Conservation (phyloP, 1,140 invertebrate species). For the Sminthurinus signatus region DNA sequence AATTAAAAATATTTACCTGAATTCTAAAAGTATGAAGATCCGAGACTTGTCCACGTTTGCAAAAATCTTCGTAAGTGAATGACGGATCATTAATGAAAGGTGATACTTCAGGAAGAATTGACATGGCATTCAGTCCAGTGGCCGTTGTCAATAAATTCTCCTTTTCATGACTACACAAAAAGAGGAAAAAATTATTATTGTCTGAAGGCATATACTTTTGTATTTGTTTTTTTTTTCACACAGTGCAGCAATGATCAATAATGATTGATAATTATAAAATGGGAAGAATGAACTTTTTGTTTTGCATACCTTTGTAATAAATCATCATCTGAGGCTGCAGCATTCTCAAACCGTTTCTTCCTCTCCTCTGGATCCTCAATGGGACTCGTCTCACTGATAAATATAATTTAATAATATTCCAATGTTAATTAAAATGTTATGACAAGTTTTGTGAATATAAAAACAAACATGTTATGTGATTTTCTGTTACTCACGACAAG, state of each 20-base stretch:
- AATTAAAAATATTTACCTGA: conserved; percentile 46
- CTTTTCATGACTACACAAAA: conserved; percentile 32
- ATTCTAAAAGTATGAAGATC: conserved; percentile 74
- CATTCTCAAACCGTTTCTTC: conserved; percentile 39
- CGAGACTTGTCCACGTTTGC: conserved; percentile 58
- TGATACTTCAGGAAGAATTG: conserved; percentile 57
- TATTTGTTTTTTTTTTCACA: too few species aligned
- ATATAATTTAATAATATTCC: too few species aligned
- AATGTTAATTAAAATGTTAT: too few species aligned
- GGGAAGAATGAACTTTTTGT: too few species aligned
- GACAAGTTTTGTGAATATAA: too few species aligned
- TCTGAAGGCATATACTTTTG: too few species aligned
- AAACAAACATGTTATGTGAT: too few species aligned
- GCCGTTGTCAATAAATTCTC: conserved; percentile 25
- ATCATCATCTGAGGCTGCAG: conserved; percentile 36
- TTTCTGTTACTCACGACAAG: too few species aligned
- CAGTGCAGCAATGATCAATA: too few species aligned
- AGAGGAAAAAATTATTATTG: too few species aligned
- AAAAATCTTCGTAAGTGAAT: conserved; percentile 78
- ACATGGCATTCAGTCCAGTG: conserved; percentile 14
- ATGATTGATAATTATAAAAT: too few species aligned
- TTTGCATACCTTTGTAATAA: too few species aligned
- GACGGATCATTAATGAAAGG: conserved; percentile 68
- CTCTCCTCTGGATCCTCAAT: conserved; percentile 40
- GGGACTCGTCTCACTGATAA: conserved; percentile 36